phyloP scores from a whole-genome alignment of 2,797 vertebrate genomes.

The Rhinogobio ventralis region DNA sequence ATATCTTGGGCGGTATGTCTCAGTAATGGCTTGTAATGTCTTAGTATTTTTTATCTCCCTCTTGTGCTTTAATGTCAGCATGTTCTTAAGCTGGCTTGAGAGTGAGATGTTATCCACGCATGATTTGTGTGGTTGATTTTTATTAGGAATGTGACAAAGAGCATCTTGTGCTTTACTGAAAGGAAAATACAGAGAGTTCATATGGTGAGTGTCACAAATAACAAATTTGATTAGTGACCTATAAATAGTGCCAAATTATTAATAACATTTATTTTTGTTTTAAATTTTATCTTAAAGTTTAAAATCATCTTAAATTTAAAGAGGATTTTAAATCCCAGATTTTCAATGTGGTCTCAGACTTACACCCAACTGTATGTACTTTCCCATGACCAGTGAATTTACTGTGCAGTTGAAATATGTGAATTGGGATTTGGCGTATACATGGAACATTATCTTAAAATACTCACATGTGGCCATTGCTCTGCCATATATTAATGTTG shows the following conservation, averaged over 20 bases:
- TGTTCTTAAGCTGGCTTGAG: neutral
- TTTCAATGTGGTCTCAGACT: neutral
- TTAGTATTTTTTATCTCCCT: conserved; percentile 11
- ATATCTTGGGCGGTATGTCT: neutral
- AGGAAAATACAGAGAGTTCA: neutral
- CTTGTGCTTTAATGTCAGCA: neutral
- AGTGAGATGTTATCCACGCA: conserved; percentile 8
- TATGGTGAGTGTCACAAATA: neutral
- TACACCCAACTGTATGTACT: neutral
- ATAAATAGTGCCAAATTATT: neutral
- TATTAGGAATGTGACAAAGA: conserved; percentile 5
- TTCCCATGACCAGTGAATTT: neutral
- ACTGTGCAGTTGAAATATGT: neutral
- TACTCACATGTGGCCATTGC: neutral
- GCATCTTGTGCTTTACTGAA: conserved; percentile 11
- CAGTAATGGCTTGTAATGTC: conserved; percentile 13
- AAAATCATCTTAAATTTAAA: neutral
- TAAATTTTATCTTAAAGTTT: too few relatives aligned
- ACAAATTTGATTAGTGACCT: conserved; percentile 1
- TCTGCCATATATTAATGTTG: conserved; percentile 2
- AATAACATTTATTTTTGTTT: neutral
- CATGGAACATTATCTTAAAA: conserved; percentile 17
- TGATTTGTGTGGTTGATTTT: conserved; percentile 26
- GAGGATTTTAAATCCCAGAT: neutral
- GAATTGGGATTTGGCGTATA: neutral